Evolutionary conservation across 30 jellyfish, hydroid and myxozoan species (phyloP), one percentile per base, ranked within the genome.

Genomic region (Nemopilema nomurai): DNA sequence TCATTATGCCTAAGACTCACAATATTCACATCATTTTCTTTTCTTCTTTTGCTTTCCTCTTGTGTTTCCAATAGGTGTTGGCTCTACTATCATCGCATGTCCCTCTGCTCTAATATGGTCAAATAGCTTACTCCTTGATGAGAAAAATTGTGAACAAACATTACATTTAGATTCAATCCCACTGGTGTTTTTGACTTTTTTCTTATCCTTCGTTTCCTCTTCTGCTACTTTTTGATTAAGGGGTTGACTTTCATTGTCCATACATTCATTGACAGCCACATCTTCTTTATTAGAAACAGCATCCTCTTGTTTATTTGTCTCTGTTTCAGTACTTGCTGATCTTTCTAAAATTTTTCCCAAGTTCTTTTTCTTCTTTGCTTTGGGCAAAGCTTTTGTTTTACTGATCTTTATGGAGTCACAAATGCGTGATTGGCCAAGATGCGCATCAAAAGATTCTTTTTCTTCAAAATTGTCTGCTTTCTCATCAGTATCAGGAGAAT

Each of bases 121-220:
- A 74, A 93, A 93, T 28, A 93, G 65, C 84, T 93, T 93, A 62
- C 87, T 93, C 69, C 97, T 53, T 25, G 98, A 89, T 18, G 96
- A 85, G 73, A 88, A 93, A 1, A 24, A 53, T 24, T 76, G 69
- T 18, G 84, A 21, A 30, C 98, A 93, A 23, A 81, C 92, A 68
- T 79, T 85, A 67, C 98, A 93, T 49, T 69, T 85, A 16, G 82
- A 76, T 29, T 77, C 90, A 21, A 53, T 62, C 0, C 90, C 90
- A 21, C 28, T 70, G 0, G 24, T 33, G 1, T 62, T 50, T 19
- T 27, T 28, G 1, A 24, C 25, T 28, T n/a, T 76, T 25, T 64
- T 64, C 27, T 19, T 26, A 28, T 1, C 57, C 13, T 62, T 68
- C 13, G 28, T 22, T 18, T 57, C 51, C 4, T 65, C 33, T 21